Evolutionary conservation across 1,140 invertebrate species (phyloP).

Genomic region (Lepidostoma basale): DNA sequence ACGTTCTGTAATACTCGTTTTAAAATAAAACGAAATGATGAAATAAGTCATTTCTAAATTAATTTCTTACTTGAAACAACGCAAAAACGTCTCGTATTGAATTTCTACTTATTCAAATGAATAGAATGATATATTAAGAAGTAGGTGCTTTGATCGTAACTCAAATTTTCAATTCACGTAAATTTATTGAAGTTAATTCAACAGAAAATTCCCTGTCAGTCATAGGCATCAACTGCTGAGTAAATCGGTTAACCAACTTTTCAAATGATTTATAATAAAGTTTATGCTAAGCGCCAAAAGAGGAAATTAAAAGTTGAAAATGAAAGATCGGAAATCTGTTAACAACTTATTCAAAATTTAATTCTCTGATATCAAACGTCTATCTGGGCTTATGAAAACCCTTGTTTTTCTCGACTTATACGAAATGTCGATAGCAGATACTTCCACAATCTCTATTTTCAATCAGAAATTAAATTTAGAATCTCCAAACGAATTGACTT

Average conservation of each 20-base stretch:
- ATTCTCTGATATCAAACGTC: background rate
- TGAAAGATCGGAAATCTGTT: background rate
- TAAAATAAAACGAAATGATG: too few relatives aligned
- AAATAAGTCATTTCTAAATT: too few relatives aligned
- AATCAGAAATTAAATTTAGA: too few relatives aligned
- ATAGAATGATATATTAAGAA: background rate
- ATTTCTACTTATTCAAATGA: background rate
- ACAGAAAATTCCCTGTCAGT: conserved; percentile 11
- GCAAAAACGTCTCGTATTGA: background rate
- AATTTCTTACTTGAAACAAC: background rate
- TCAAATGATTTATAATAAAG: background rate
- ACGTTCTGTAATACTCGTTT: too few relatives aligned
- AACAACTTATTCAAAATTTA: background rate
- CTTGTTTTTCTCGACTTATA: too few relatives aligned
- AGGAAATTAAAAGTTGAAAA: background rate
- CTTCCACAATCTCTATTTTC: too few relatives aligned
- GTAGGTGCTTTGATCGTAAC: conserved; percentile 6
- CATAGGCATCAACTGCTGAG: background rate
- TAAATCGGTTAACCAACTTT: conserved; percentile 1
- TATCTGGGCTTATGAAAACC: too few relatives aligned
- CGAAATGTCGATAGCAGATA: too few relatives aligned
- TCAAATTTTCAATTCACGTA: background rate
- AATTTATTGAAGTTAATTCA: conserved; percentile 21
- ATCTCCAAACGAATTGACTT: too few relatives aligned
- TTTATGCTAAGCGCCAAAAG: background rate